These are phyloP conservation scores for Patella pellucida DNA, from an alignment of 2,888 invertebrate genomes.

Conservation along the genomic window DNA sequence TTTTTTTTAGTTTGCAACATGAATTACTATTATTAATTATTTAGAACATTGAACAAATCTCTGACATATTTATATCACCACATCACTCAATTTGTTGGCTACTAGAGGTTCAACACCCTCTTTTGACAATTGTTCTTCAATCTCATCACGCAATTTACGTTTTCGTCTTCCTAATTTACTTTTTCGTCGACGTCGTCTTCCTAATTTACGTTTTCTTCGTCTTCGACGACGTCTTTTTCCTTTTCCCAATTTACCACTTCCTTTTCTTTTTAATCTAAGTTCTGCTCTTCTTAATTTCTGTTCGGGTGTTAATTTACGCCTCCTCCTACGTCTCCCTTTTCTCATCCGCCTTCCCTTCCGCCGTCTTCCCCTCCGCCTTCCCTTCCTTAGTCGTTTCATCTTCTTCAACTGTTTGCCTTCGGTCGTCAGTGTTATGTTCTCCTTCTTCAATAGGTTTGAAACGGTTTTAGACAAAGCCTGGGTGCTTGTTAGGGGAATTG, in stretches of 20 bases:
- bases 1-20: no score
- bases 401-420: not conserved
- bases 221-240: not conserved
- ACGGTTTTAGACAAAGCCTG: no score
- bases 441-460: no score
- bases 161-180: not conserved
- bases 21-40: no score
- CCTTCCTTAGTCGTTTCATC: slow-evolving; percentile 4
- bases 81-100: slow-evolving; percentile 14
- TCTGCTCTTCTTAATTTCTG: slow-evolving; percentile 18
- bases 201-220: not conserved
- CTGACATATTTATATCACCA: not conserved
- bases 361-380: slow-evolving; percentile 9
- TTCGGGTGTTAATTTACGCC: slow-evolving; percentile 24
- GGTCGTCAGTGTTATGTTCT: no score
- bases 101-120: slow-evolving; percentile 13
- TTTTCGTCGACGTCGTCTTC: not conserved
- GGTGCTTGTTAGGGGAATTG: no score
- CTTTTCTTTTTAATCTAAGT: slow-evolving; percentile 14
- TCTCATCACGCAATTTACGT: not conserved
- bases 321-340: slow-evolving; percentile 2
- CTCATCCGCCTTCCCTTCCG: slow-evolving; percentile 15
- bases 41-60: no score
- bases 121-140: slow-evolving; percentile 5
- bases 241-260: slow-evolving; percentile 1